Evolutionary conservation across 2,888 invertebrate species (phyloP).

Genomic region (Arctia plantaginis): DNA sequence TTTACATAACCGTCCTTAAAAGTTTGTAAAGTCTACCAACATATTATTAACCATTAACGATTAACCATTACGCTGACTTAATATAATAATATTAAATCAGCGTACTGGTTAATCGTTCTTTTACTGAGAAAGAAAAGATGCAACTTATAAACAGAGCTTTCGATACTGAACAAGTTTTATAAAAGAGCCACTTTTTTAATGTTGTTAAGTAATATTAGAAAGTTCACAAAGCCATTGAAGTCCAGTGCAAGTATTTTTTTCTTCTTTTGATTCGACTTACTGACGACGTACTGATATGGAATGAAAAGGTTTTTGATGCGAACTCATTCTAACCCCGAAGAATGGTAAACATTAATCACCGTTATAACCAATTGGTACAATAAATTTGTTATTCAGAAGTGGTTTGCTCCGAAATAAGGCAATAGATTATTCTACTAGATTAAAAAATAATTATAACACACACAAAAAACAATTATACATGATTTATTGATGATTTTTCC

Average conservation of each 20-base stretch:
- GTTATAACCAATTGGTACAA: slow-evolving; percentile 53
- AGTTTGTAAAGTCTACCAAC: neutral
- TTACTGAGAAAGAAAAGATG: neutral
- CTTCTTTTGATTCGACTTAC: slow-evolving; percentile 32
- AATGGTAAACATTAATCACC: slow-evolving; percentile 58
- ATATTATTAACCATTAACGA: too few relatives aligned
- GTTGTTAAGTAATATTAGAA: neutral
- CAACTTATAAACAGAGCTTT: neutral
- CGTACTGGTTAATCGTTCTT: neutral
- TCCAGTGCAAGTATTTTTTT: slow-evolving; percentile 20
- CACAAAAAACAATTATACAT: too few relatives aligned
- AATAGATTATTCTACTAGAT: slow-evolving; percentile 20
- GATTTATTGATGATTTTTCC: too few relatives aligned
- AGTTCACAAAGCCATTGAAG: neutral
- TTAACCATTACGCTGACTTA: too few relatives aligned
- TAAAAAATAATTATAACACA: slow-evolving; percentile 20
- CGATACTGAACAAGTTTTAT: neutral
- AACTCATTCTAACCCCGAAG: slow-evolving; percentile 36
- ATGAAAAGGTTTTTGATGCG: slow-evolving; percentile 33
- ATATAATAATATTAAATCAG: neutral
- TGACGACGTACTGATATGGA: slow-evolving; percentile 32
- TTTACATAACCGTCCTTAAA: neutral
- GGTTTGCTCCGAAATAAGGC: slow-evolving; percentile 23
- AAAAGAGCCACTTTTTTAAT: neutral
- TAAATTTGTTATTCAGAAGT: slow-evolving; percentile 48